Evolutionary conservation across 2,888 invertebrate species (phyloP).

Genomic region (Aproaerema taeniolella): DNA sequence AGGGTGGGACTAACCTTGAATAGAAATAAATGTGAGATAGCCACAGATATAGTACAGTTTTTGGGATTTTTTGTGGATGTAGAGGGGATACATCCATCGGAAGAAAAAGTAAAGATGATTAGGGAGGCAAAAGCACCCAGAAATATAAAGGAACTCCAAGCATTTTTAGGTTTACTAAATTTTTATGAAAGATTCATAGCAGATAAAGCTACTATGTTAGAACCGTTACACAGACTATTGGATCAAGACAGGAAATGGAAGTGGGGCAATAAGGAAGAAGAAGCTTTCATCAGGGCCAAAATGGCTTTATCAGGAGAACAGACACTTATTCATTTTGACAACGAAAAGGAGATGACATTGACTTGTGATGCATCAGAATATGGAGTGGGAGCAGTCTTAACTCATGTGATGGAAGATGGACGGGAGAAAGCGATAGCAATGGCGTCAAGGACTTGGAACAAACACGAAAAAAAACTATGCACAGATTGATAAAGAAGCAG

Average conservation of each 20-base stretch:
- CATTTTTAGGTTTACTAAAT: constrained; percentile 14
- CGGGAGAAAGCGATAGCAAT: constrained; percentile 26
- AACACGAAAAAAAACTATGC: constrained; percentile 27
- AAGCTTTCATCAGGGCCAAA: not conserved
- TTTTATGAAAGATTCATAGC: constrained; percentile 12
- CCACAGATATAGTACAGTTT: not conserved
- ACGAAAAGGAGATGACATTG: not conserved
- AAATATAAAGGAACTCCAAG: constrained; percentile 8
- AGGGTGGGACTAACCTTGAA: not conserved
- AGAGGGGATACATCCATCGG: not conserved
- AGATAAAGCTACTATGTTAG: not conserved
- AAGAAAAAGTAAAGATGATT: not conserved
- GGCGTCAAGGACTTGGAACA: constrained; percentile 30
- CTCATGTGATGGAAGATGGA: constrained; percentile 23
- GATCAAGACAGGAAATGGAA: not conserved
- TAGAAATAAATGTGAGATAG: not conserved
- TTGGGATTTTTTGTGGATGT: constrained; percentile 1
- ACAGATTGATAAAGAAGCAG: constrained; percentile 25
- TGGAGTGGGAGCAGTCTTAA: constrained; percentile 30
- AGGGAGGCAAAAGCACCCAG: constrained; percentile 1
- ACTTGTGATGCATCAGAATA: constrained; percentile 3
- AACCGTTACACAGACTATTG: not conserved
- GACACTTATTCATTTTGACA: not conserved
- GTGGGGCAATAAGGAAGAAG: not conserved
- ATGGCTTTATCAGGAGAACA: not conserved